phyloP scores from a whole-genome alignment of 2,888 invertebrate genomes.

The Zelleria hepariella region DNA sequence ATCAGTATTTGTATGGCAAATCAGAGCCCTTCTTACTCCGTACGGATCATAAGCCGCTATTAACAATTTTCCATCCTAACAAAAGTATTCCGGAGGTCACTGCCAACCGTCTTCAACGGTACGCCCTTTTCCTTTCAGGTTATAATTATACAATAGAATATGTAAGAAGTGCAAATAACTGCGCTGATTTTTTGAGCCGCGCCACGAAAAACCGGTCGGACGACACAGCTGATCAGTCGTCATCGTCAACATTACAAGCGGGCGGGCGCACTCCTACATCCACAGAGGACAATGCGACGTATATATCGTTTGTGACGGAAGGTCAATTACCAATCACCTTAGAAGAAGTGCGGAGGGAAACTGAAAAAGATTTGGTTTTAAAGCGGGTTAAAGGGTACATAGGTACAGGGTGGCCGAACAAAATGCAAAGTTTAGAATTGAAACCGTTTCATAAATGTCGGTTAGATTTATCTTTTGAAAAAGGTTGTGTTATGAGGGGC shows the following conservation, averaged over 20 bases:
- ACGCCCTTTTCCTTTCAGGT: neutral
- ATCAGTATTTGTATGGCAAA: constrained; percentile 7
- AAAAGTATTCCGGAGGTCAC: constrained; percentile 1
- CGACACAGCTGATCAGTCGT: too few relatives aligned
- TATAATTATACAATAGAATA: too few relatives aligned
- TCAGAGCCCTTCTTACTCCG: constrained; percentile 1
- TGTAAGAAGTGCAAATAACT: too few relatives aligned
- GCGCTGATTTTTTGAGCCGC: too few relatives aligned
- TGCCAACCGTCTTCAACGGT: constrained; percentile 2
- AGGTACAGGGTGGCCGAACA: constrained; percentile 12
- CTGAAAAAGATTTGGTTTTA: constrained; percentile 10
- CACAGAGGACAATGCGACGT: too few relatives aligned
- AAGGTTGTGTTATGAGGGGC: constrained; percentile 12
- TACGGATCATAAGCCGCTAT: constrained; percentile 8
- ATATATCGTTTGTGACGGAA: neutral
- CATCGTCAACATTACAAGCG: too few relatives aligned
- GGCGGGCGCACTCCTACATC: too few relatives aligned
- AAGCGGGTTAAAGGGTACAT: constrained; percentile 9
- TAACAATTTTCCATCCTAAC: neutral
- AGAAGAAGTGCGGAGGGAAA: neutral
- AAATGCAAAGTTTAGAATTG: constrained; percentile 6
- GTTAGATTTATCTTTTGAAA: constrained; percentile 11
- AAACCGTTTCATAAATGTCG: constrained; percentile 13
- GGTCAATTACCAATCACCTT: neutral
- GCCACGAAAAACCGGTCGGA: too few relatives aligned